Evolutionary conservation across 2,888 invertebrate genomes (phyloP).

Genomic region (Chydorus sphaericus): DNA sequence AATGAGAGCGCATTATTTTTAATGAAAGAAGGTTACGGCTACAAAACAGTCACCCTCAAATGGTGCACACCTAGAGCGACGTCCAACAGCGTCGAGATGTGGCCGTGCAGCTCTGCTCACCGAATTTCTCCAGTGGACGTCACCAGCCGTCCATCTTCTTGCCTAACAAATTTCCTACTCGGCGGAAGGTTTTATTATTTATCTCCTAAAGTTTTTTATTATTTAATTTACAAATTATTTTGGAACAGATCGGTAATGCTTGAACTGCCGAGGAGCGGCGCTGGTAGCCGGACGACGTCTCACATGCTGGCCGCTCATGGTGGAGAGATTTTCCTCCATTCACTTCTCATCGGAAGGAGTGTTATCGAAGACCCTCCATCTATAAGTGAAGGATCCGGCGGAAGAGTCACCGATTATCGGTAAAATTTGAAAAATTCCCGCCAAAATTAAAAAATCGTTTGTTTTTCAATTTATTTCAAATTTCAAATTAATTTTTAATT

Average conservation of each 20-base stretch:
- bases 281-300: slow-evolving; percentile 73
- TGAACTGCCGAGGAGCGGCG: slow-evolving; percentile 62
- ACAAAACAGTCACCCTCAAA: slow-evolving; percentile 74
- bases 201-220: background rate
- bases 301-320: slow-evolving; percentile 88
- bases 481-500: no score
- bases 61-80: slow-evolving; percentile 91
- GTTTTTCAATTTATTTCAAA: no score
- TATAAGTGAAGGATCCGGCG: slow-evolving; percentile 86
- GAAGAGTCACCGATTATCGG: slow-evolving; percentile 81
- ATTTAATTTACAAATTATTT: background rate
- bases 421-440: no score
- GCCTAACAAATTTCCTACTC: slow-evolving; percentile 90
- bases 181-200: slow-evolving; percentile 48
- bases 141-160: slow-evolving; percentile 85
- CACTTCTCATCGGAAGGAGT: slow-evolving; percentile 64
- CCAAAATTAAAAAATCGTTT: no score
- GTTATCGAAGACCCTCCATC: slow-evolving; percentile 89
- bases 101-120: slow-evolving; percentile 68
- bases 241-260: slow-evolving; percentile 53
- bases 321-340: slow-evolving; percentile 90
- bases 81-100: slow-evolving; percentile 60
- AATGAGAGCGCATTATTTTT: slow-evolving; percentile 5
- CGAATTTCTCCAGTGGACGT: slow-evolving; percentile 92
- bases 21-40: slow-evolving; percentile 51